Conservation (phyloP, 2,888 invertebrate species). For the Pediacus dermestoides region DNA sequence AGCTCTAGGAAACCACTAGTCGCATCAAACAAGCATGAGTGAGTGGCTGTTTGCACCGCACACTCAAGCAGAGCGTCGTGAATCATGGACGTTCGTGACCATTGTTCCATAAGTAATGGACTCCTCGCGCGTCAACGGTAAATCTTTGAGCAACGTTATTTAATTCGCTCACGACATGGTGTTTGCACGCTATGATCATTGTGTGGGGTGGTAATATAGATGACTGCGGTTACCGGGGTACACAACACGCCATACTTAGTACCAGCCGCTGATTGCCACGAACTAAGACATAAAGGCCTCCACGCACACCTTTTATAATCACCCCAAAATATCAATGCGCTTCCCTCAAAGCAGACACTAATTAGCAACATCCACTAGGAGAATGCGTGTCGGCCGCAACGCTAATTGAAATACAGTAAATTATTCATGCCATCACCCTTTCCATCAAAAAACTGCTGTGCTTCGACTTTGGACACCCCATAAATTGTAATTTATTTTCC, state of each 20-base stretch:
- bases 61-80: conserved; percentile 30
- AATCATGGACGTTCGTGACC: conserved; percentile 44
- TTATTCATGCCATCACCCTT: too few relatives aligned
- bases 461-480: too few relatives aligned
- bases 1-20: conserved; percentile 14
- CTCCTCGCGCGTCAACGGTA: conserved; percentile 40
- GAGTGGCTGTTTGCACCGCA: conserved; percentile 16
- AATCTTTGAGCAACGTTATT: conserved; percentile 42
- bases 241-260: conserved; percentile 17
- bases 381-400: background rate
- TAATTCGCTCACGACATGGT: conserved; percentile 42
- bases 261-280: conserved; percentile 18
- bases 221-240: conserved; percentile 15
- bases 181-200: conserved; percentile 20
- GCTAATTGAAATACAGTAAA: conserved; percentile 2
- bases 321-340: background rate
- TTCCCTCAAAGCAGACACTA: background rate
- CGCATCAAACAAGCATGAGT: conserved; percentile 31
- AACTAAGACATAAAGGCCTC: conserved; percentile 10
- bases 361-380: conserved; percentile 1
- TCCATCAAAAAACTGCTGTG: too few relatives aligned
- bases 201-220: conserved; percentile 20
- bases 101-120: conserved; percentile 44
- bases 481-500: too few relatives aligned
- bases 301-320: conserved; percentile 1